Percentiles rank a stretch among this genome's conserved stretches.
These are phyloP conservation scores for Seira sanloemensis DNA, from an alignment of 2,888 invertebrate species.

Conservation along the genomic window DNA sequence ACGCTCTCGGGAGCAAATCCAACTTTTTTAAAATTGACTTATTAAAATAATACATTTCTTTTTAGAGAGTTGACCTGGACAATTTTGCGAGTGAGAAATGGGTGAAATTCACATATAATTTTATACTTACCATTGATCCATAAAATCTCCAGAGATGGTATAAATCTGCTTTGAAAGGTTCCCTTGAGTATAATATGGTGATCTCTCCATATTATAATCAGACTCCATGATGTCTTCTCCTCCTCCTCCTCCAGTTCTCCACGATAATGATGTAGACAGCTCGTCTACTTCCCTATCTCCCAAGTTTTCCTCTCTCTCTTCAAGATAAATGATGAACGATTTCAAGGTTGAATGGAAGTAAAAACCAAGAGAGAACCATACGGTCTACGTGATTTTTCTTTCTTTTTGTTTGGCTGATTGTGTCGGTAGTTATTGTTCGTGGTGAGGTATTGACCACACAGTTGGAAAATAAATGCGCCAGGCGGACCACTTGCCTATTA, in stretches of 20 bases:
- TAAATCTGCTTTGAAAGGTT: constrained; percentile 67
- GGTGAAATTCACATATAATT: no score
- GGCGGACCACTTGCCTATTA: background rate
- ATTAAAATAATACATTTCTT: no score
- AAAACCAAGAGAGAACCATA: background rate
- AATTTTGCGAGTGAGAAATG: no score
- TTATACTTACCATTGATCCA: constrained; percentile 70
- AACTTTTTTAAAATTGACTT: no score
- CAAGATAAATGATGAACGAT: constrained; percentile 56
- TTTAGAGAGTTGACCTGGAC: no score
- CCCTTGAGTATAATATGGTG: constrained; percentile 43
- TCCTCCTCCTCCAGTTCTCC: background rate
- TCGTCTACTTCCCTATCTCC: background rate
- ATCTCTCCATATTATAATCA: constrained; percentile 56
- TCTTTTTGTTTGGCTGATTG: constrained; percentile 14
- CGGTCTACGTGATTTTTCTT: background rate
- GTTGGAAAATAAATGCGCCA: background rate
- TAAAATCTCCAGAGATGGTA: constrained; percentile 71
- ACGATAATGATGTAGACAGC: constrained; percentile 17
- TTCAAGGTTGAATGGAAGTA: constrained; percentile 26
- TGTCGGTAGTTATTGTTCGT: background rate
- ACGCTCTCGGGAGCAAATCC: no score
- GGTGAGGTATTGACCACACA: background rate
- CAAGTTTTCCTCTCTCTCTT: background rate
- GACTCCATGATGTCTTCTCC: constrained; percentile 41